A percentile compares a stretch with the other conserved stretches of the same genome.
phyloP scores from a whole-genome alignment of 2,797 vertebrate species.

The Loriculus beryllinus region DNA sequence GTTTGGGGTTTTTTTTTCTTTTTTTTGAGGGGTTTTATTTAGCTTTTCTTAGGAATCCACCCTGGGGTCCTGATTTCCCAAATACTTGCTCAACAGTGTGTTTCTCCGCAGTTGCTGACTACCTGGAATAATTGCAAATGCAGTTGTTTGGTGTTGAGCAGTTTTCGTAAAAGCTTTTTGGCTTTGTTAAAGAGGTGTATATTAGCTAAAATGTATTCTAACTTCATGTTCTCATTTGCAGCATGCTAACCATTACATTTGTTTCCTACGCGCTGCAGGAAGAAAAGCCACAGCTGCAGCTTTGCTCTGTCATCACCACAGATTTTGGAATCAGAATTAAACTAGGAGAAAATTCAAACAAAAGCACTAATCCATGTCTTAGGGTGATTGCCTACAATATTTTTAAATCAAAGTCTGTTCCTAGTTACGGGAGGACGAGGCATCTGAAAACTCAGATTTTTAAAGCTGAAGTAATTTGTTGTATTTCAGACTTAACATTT shows the following conservation, averaged over 20 bases:
- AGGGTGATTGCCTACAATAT: not conserved
- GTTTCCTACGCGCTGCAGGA: conserved; percentile 1
- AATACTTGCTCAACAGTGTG: not conserved
- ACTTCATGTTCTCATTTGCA: not conserved
- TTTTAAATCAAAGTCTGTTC: not conserved
- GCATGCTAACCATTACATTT: not conserved
- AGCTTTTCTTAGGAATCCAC: not conserved
- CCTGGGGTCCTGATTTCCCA: not conserved
- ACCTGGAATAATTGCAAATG: not conserved
- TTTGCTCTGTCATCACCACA: conserved; percentile 30
- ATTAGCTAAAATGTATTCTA: not conserved
- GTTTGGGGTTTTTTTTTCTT: not conserved
- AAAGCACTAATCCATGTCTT: not conserved
- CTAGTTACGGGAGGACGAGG: not conserved
- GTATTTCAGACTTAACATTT: not conserved
- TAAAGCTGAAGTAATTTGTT: not conserved
- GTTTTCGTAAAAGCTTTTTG: not conserved
- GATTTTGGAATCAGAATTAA: conserved; percentile 24
- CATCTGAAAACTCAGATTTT: not conserved
- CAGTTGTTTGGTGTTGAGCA: not conserved
- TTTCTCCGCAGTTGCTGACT: not conserved
- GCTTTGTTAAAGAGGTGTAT: not conserved
- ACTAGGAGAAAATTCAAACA: conserved; percentile 18
- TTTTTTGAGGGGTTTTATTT: not conserved
- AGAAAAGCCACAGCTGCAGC: conserved; percentile 46